A percentile compares a stretch with the other conserved stretches of the same genome.
These are phyloP conservation scores for Cydia splendana DNA, from an alignment of 1,140 invertebrate species.

Conservation along the genomic window DNA sequence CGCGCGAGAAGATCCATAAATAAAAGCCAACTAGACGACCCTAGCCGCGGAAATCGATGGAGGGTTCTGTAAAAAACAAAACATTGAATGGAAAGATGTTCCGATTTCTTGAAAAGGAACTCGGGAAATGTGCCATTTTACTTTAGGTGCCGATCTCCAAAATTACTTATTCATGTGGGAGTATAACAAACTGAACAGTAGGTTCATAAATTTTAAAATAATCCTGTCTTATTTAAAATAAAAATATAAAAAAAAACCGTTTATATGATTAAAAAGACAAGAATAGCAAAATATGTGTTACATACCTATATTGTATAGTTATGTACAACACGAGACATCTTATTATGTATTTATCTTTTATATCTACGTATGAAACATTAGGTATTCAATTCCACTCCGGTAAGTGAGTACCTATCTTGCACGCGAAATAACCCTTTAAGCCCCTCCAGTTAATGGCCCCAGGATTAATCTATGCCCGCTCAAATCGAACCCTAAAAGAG, in stretches of 20 bases:
- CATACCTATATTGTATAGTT: neutral
- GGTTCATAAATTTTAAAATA: too few species aligned
- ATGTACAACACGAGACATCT: neutral
- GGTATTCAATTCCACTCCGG: neutral
- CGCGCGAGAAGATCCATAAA: conserved; percentile 72
- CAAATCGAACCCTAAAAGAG: conserved; percentile 36
- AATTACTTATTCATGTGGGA: too few species aligned
- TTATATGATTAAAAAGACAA: too few species aligned
- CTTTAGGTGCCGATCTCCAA: too few species aligned
- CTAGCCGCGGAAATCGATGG: conserved; percentile 50
- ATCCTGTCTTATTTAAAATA: too few species aligned
- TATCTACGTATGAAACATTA: neutral
- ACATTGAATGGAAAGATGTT: neutral
- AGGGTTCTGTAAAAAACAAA: conserved; percentile 27
- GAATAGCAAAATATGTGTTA: too few species aligned
- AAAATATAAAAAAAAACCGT: too few species aligned
- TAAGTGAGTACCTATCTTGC: neutral
- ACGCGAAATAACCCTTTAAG: conserved; percentile 5
- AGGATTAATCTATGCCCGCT: conserved; percentile 22
- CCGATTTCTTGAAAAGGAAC: neutral
- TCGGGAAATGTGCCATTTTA: neutral
- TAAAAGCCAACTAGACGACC: conserved; percentile 64
- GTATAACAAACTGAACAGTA: too few species aligned
- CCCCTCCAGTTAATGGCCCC: conserved; percentile 16
- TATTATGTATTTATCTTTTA: neutral